phyloP scores from a whole-genome alignment of 2,797 vertebrate genomes.

The Emydoidea blandingii region DNA sequence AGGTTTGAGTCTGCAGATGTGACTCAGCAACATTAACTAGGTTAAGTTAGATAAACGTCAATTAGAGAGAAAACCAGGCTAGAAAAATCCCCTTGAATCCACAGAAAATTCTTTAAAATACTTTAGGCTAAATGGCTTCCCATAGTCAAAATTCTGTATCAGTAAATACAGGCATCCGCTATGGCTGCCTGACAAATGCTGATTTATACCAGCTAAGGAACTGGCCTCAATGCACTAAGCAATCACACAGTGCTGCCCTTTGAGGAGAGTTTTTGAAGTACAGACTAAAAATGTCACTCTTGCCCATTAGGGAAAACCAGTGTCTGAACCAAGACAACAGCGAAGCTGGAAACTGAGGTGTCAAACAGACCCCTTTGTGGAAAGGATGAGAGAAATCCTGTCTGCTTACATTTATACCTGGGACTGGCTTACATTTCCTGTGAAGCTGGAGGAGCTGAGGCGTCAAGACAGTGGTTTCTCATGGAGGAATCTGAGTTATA shows the following conservation, averaged over 20 bases:
- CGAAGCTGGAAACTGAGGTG: not conserved
- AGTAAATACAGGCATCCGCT: not conserved
- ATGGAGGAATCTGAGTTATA: not conserved
- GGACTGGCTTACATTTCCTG: not conserved
- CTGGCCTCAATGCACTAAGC: not conserved
- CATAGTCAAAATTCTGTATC: not conserved
- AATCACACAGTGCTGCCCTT: not conserved
- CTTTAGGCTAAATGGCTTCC: not conserved
- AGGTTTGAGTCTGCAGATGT: not conserved
- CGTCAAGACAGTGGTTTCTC: not conserved
- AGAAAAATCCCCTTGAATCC: not conserved
- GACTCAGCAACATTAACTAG: not conserved
- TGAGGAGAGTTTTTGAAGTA: not conserved
- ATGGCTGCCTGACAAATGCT: not conserved
- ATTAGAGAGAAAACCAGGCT: not conserved
- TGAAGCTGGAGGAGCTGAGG: not conserved
- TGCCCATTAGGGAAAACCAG: not conserved
- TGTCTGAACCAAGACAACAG: not conserved
- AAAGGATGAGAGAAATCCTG: not conserved
- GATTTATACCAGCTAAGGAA: not conserved
- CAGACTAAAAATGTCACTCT: not conserved
- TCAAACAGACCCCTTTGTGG: not conserved
- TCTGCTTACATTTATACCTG: not conserved
- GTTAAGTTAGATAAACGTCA: not conserved
- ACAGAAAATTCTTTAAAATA: not conserved